Conservation (phyloP, 2,888 invertebrate species). For the Panzeria rudis region DNA sequence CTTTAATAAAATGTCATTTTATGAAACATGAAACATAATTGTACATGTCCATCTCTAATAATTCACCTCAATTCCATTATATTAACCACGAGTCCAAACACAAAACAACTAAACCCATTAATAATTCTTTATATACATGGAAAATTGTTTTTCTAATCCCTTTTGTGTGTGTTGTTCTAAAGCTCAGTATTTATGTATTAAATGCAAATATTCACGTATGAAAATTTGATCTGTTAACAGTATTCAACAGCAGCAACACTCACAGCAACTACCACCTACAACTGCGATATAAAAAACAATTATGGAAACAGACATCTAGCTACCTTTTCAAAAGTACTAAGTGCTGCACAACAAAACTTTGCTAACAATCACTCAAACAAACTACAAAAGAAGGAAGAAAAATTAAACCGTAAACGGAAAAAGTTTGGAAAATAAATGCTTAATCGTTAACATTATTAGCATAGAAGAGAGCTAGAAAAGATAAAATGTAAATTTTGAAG, state of each 20-base stretch:
- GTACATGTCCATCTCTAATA: not conserved
- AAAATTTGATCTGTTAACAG: conserved; percentile 60
- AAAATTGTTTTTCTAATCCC: conserved; percentile 57
- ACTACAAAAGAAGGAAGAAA: conserved; percentile 2
- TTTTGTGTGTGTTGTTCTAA: not conserved
- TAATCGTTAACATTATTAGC: conserved; percentile 53
- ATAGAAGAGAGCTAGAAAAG: not conserved
- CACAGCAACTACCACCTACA: not conserved
- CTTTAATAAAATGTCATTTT: not conserved
- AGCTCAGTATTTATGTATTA: conserved; percentile 10
- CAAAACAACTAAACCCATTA: conserved; percentile 14
- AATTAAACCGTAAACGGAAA: not conserved
- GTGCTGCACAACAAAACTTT: not conserved
- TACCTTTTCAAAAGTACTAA: not conserved
- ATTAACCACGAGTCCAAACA: conserved; percentile 32
- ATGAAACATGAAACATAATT: not conserved
- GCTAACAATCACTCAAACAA: conserved; percentile 31
- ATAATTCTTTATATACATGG: conserved; percentile 34
- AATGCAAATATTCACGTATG: conserved; percentile 57
- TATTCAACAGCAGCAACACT: conserved; percentile 37
- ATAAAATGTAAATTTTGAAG: conserved; percentile 29
- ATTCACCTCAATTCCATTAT: conserved; percentile 21
- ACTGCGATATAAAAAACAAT: conserved; percentile 42
- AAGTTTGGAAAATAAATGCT: conserved; percentile 51
- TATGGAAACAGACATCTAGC: conserved; percentile 23